Conservation (phyloP, 2,888 invertebrate genomes). For the Pachliopta kotzebuea region DNA sequence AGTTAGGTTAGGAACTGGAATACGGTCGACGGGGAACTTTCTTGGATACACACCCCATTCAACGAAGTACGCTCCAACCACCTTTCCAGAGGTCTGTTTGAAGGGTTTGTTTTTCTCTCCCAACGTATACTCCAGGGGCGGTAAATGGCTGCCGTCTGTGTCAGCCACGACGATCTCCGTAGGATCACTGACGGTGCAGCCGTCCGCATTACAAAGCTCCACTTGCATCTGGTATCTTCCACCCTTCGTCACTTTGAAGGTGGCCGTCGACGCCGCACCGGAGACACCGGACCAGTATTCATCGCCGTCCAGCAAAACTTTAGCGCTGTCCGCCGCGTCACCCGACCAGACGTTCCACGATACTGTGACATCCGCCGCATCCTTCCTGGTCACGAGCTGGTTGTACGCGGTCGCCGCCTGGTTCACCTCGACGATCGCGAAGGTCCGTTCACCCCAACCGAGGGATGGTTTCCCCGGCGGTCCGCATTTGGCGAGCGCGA, state of each 20-base stretch:
- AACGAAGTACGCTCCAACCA: conserved; percentile 71
- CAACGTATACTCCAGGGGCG: conserved; percentile 62
- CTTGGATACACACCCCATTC: conserved; percentile 77
- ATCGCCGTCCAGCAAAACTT: conserved; percentile 59
- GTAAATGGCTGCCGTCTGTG: conserved; percentile 74
- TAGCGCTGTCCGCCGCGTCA: conserved; percentile 61
- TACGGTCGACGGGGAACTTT: conserved; percentile 68
- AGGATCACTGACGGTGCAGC: conserved; percentile 64
- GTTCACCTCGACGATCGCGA: conserved; percentile 72
- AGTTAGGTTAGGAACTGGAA: conserved; percentile 70
- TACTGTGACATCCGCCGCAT: conserved; percentile 70
- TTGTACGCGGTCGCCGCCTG: conserved; percentile 76
- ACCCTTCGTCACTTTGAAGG: conserved; percentile 70
- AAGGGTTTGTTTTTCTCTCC: conserved; percentile 71
- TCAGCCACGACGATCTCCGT: conserved; percentile 72
- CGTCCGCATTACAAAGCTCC: conserved; percentile 68
- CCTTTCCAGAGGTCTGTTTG: conserved; percentile 74
- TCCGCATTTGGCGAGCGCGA: conserved; percentile 50
- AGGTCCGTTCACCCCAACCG: conserved; percentile 73
- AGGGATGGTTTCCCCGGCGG: conserved; percentile 69
- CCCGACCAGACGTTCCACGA: conserved; percentile 76
- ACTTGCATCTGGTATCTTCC: conserved; percentile 70
- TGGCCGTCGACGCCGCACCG: conserved; percentile 58
- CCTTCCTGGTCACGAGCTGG: conserved; percentile 64
- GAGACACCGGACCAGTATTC: conserved; percentile 65